Evolutionary conservation across 2,113 vertebrate species (phyloP).

Genomic region (Chionomys nivalis): DNA sequence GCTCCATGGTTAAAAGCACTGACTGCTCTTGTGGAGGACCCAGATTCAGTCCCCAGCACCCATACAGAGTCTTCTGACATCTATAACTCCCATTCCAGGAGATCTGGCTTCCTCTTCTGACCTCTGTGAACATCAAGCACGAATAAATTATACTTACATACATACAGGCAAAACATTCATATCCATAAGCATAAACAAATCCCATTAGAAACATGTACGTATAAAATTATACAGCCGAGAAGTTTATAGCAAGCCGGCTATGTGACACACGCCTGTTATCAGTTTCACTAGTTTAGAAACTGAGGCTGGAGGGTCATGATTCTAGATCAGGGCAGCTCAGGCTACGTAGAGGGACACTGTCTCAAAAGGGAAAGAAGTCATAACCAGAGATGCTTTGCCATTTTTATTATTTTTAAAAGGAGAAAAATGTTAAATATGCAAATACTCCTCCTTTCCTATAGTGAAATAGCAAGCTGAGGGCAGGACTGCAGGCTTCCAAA

Average conservation of each 20-base stretch:
- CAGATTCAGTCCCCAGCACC: too few relatives aligned
- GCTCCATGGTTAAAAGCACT: background rate
- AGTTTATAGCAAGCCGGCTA: background rate
- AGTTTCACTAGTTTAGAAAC: background rate
- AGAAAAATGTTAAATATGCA: background rate
- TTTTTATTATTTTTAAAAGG: background rate
- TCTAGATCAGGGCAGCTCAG: background rate
- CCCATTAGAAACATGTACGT: background rate
- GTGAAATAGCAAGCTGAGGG: background rate
- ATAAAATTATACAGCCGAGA: background rate
- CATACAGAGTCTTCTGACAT: background rate
- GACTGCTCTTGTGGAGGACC: background rate
- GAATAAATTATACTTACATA: background rate
- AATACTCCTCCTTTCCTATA: background rate
- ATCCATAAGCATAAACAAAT: background rate
- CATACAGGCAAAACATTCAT: background rate
- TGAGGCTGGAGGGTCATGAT: background rate
- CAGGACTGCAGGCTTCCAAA: background rate
- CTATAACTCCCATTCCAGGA: background rate
- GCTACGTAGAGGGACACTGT: background rate
- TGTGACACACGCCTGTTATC: background rate
- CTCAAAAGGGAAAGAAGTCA: background rate
- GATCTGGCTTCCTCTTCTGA: background rate
- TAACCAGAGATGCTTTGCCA: background rate
- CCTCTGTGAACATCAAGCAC: background rate